These are phyloP conservation scores for Aramus guarauna DNA, from an alignment of 2,113 vertebrate genomes.

Conservation along the genomic window DNA sequence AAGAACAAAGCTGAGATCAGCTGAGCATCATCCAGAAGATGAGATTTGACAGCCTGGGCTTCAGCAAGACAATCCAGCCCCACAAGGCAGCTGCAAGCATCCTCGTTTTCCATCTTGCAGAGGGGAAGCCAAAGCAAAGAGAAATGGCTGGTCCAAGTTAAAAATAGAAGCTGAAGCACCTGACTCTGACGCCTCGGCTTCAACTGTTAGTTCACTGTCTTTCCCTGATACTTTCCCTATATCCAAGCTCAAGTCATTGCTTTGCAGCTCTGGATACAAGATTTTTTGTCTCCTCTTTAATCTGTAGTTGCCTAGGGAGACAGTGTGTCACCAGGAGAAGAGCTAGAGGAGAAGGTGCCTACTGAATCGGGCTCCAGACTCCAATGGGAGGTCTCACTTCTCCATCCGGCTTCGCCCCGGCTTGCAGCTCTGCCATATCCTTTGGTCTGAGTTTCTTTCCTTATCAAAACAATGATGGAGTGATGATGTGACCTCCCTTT, in stretches of 20 bases:
- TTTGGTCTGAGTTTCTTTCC: background rate
- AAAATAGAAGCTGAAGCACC: conserved; percentile 43
- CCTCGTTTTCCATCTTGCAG: background rate
- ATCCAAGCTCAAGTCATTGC: background rate
- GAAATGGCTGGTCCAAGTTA: background rate
- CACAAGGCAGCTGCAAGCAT: background rate
- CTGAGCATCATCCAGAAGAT: background rate
- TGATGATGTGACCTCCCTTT: background rate
- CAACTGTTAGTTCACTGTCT: background rate
- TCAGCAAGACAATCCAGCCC: background rate
- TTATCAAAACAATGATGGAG: background rate
- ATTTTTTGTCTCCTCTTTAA: background rate
- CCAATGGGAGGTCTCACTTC: background rate
- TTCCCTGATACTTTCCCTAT: background rate
- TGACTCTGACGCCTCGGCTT: conserved; percentile 17
- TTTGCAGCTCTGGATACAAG: background rate
- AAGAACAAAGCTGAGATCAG: background rate
- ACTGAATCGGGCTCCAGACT: background rate
- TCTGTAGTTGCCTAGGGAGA: conserved; percentile 37
- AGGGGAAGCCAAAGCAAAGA: background rate
- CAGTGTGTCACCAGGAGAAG: background rate
- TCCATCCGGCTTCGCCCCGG: background rate
- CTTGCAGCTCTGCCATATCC: background rate
- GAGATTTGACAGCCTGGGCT: background rate
- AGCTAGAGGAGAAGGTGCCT: background rate